Evolutionary conservation across 2,888 invertebrate genomes (phyloP).

Genomic region (Epistrophe grossulariae): DNA sequence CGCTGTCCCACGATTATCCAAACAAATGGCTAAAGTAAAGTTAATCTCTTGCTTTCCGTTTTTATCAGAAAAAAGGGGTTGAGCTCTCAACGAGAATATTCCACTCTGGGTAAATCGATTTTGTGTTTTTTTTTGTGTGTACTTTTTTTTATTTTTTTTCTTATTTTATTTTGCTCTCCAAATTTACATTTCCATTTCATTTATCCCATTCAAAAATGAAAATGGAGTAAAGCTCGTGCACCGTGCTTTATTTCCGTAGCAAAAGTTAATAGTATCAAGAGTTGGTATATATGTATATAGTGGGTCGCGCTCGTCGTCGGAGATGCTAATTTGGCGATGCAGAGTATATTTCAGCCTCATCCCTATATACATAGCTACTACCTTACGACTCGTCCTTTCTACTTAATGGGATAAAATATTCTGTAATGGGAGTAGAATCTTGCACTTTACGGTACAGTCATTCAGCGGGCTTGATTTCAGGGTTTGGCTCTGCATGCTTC

Average conservation of each 20-base stretch:
- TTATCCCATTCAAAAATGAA: constrained; percentile 51
- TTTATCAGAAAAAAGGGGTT: neutral
- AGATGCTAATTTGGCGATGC: constrained; percentile 65
- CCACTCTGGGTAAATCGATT: constrained; percentile 49
- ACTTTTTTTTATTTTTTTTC: constrained; percentile 19
- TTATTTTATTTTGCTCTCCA: constrained; percentile 24
- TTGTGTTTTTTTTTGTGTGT: too few relatives aligned
- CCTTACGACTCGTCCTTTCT: neutral
- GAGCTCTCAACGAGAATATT: neutral
- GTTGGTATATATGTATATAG: neutral
- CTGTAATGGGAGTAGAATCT: constrained; percentile 46
- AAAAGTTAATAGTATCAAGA: constrained; percentile 61
- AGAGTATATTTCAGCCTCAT: constrained; percentile 48
- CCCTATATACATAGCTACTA: too few relatives aligned
- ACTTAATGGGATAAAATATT: constrained; percentile 54
- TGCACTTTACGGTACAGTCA: constrained; percentile 25
- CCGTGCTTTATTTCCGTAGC: constrained; percentile 1
- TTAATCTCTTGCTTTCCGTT: constrained; percentile 50
- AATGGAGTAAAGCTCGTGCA: constrained; percentile 13
- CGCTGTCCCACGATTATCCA: constrained; percentile 42
- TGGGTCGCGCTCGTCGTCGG: neutral
- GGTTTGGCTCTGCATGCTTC: neutral
- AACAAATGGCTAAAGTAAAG: constrained; percentile 58
- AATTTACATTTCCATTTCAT: constrained; percentile 71
- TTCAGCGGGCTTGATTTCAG: constrained; percentile 16